Conservation (phyloP, 1,140 invertebrate genomes). For the Arion vulgaris region DNA sequence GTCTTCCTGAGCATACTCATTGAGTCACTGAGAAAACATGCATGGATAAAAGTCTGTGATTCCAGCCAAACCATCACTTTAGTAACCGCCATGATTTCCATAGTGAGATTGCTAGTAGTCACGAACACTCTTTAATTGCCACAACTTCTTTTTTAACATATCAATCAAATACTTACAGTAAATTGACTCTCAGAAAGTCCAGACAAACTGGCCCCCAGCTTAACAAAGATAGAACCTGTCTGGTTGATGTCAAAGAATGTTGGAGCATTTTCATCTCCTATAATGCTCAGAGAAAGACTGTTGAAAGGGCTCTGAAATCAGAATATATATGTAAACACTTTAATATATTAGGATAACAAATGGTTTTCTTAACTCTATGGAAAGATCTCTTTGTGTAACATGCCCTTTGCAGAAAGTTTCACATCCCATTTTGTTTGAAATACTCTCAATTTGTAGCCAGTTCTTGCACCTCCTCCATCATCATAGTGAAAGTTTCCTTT, state of each 20-base stretch:
- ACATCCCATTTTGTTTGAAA: no score
- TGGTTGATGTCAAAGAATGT: slow-evolving; percentile 38
- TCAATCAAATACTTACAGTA: slow-evolving; percentile 12
- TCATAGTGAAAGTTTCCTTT: background rate
- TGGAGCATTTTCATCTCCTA: slow-evolving; percentile 43
- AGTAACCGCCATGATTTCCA: no score
- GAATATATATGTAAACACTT: background rate
- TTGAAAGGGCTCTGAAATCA: slow-evolving; percentile 40
- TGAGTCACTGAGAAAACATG: no score
- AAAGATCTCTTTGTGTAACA: background rate
- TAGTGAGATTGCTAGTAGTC: no score
- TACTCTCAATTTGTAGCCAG: no score
- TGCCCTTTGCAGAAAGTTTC: background rate
- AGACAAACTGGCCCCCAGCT: background rate
- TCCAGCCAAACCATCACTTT: no score
- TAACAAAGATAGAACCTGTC: slow-evolving; percentile 13
- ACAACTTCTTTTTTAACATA: no score
- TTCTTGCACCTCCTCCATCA: background rate
- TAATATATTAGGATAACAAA: slow-evolving; percentile 4
- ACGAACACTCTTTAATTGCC: no score
- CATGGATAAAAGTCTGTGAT: no score
- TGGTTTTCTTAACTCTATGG: background rate
- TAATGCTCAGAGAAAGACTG: slow-evolving; percentile 29
- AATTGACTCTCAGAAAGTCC: background rate
- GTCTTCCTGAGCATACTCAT: no score